Evolutionary conservation across 2,113 vertebrate genomes (phyloP), one percentile per base, ranked within the genome.

Genomic region (Promerops cafer): DNA sequence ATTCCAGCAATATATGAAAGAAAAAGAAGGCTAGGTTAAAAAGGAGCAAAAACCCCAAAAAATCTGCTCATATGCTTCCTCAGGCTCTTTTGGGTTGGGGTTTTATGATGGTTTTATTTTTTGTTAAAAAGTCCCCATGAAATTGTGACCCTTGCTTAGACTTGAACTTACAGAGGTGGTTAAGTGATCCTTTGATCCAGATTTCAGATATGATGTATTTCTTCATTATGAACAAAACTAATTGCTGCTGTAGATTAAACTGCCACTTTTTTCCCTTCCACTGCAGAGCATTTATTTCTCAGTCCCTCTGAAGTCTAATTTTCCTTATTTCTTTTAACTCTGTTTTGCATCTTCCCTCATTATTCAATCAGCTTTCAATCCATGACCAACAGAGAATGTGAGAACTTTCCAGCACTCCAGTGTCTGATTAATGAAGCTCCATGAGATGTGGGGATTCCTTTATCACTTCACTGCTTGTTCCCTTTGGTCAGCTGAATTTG

Each of bases 191-290:
- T 76, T 82, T 92, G 14, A 83, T 72, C 31, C 31, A 61, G 37
- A 60, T 79, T 87, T 91, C 66, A 69, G 40, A 61, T 42, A 19
- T 5, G 19, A 76, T 93, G 33, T 74, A 80, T 81, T 78, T 89
- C 50, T 84, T 91, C 56, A 56, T 89, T 89, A 83, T 10, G 82
- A 85, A 45, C 49, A 88, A 84, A 88, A 56, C 42, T 92, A 96
- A 93, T 74, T 92, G 47, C 71, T 88, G 44, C 42, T 86, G 39
- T 69, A 85, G 17, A 44, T 82, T 85, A 93, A 85, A n/a, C 72
- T 66, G 72, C 28, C 54, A 45, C 3, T 2, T 47, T 74, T 85
- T 80, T 3, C 35, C 50, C 23, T 86, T 70, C 42, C 26, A 16
- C 50, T 61, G 33, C 39, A 70, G 84, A 87, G 42, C 4, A 3